These are phyloP conservation scores for Octomys mimax DNA, from an alignment of 2,797 vertebrate species.

Conservation along the genomic window DNA sequence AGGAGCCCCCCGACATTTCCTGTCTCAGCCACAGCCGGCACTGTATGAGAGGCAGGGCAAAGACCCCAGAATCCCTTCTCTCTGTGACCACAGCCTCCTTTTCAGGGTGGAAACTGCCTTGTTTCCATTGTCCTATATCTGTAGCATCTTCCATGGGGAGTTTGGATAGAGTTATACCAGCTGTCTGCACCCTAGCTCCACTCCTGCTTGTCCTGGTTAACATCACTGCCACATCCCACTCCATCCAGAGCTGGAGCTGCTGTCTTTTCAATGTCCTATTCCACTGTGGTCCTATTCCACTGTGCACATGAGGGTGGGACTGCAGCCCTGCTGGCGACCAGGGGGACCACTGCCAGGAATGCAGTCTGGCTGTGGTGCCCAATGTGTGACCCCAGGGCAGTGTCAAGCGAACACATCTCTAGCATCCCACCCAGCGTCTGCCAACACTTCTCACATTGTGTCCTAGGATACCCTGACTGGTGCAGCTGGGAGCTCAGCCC, in stretches of 20 bases:
- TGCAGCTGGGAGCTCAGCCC: not conserved
- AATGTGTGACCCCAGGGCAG: not conserved
- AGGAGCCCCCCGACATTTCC: not conserved
- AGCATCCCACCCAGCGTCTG: not conserved
- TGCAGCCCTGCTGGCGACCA: not conserved
- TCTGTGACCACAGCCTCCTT: not conserved
- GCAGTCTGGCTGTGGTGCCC: not conserved
- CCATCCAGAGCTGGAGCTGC: not conserved
- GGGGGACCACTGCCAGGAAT: not conserved
- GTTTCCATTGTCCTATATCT: not conserved
- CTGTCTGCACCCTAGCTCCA: not conserved
- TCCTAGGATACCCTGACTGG: not conserved
- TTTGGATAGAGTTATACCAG: not conserved
- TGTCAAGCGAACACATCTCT: not conserved
- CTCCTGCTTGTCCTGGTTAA: not conserved
- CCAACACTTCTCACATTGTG: not conserved
- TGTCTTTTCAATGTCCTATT: not conserved
- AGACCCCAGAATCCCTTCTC: not conserved
- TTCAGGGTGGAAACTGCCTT: not conserved
- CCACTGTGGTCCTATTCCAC: not conserved
- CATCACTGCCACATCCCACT: not conserved
- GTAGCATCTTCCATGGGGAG: not conserved
- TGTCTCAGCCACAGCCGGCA: not conserved
- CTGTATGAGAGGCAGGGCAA: not conserved
- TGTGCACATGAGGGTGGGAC: not conserved